Conservation (phyloP, 2,113 vertebrate species). For the Brienomyrus longianalis region DNA sequence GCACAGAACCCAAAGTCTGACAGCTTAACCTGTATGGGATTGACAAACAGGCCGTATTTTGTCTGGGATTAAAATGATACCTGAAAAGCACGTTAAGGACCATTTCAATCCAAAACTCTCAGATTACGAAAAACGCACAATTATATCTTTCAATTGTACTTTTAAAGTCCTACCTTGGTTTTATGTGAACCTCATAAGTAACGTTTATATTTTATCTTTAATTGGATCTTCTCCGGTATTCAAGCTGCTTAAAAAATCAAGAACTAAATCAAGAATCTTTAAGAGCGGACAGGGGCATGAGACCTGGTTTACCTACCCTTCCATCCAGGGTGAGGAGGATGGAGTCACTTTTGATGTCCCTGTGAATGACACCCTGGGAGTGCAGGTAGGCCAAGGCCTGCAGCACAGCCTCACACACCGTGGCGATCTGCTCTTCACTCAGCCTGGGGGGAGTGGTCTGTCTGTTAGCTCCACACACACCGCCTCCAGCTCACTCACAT, state of each 20-base stretch:
- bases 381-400: conserved; percentile 93
- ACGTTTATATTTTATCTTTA: background rate
- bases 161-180: background rate
- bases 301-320: conserved; percentile 59
- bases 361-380: conserved; percentile 94
- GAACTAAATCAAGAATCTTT: background rate
- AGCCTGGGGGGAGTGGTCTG: conserved; percentile 60
- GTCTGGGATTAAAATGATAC: background rate
- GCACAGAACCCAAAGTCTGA: conserved; percentile 98
- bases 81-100: background rate
- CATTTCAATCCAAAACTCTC: background rate
- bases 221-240: background rate
- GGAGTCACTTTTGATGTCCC: conserved; percentile 98
- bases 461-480: background rate
- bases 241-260: background rate
- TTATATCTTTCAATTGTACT: background rate
- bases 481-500: background rate
- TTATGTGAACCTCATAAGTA: background rate
- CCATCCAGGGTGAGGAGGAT: conserved; percentile 90
- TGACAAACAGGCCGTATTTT: background rate
- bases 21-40: conserved; percentile 77
- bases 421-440: conserved; percentile 95
- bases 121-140: background rate
- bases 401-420: conserved; percentile 90
- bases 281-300: background rate